Conservation (phyloP, 2,113 vertebrate species). For the Synchiropus splendidus region DNA sequence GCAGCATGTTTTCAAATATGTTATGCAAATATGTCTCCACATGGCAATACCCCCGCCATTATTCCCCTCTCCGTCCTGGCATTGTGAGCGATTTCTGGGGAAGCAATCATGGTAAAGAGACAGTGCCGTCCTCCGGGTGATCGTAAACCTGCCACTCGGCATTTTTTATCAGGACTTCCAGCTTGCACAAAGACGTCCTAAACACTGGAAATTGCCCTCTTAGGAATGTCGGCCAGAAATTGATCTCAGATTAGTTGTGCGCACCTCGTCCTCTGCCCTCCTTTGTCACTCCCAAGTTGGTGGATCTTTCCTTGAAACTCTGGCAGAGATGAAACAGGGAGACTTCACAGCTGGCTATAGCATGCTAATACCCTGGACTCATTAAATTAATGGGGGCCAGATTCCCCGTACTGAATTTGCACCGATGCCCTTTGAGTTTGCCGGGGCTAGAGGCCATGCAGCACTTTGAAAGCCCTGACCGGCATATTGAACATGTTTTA, state of each 20-base stretch:
- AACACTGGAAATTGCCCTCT: constrained; percentile 53
- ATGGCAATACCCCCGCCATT: constrained; percentile 46
- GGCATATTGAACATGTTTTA: constrained; percentile 70
- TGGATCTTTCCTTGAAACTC: constrained; percentile 55
- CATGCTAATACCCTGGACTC: constrained; percentile 71
- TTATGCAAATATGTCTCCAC: constrained; percentile 63
- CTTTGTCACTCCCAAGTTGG: constrained; percentile 59
- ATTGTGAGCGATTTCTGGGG: constrained; percentile 36
- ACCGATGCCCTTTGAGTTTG: constrained; percentile 70
- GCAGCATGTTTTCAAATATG: constrained; percentile 63
- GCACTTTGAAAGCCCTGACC: constrained; percentile 69
- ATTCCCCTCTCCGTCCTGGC: constrained; percentile 32
- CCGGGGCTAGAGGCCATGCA: constrained; percentile 60
- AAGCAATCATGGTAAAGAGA: constrained; percentile 37
- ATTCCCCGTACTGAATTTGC: constrained; percentile 55
- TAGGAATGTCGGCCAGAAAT: constrained; percentile 49
- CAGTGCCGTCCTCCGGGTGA: background rate
- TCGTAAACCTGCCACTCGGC: background rate
- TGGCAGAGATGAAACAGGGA: constrained; percentile 52
- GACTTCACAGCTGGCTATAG: constrained; percentile 57
- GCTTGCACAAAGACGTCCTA: constrained; percentile 41
- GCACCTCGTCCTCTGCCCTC: constrained; percentile 33
- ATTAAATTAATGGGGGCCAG: constrained; percentile 71
- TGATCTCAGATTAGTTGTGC: constrained; percentile 54
- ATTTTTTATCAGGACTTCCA: constrained; percentile 17